These are phyloP conservation scores for Calameuta filiformis DNA, from an alignment of 2,888 invertebrate species.

Conservation along the genomic window DNA sequence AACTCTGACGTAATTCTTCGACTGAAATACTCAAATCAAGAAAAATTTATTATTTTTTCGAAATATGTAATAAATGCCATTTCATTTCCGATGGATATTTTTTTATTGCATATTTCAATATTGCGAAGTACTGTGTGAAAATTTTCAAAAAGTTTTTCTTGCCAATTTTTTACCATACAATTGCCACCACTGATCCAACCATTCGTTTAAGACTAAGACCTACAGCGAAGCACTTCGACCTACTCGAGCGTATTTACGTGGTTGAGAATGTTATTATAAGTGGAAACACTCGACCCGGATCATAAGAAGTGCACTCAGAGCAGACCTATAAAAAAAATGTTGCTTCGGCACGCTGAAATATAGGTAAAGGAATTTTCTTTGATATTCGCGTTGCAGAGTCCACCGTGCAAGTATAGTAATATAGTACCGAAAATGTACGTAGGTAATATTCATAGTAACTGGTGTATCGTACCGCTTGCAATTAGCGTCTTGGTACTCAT, in stretches of 20 bases:
- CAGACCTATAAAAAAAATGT: not conserved
- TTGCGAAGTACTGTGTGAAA: not conserved
- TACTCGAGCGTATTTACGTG: slow-evolving; percentile 58
- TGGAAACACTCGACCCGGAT: slow-evolving; percentile 44
- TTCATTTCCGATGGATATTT: not conserved
- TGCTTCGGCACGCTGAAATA: not conserved
- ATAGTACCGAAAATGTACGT: not conserved
- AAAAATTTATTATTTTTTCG: not conserved
- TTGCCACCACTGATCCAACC: slow-evolving; percentile 32
- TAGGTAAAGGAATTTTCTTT: not conserved
- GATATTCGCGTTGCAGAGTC: not conserved
- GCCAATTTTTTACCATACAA: slow-evolving; percentile 16
- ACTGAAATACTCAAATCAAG: not conserved
- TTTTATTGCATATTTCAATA: not conserved
- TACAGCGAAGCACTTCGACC: slow-evolving; percentile 52
- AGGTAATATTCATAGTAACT: not conserved
- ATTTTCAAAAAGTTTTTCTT: not conserved
- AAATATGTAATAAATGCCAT: not conserved
- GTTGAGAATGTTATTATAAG: slow-evolving; percentile 59
- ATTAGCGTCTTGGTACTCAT: slow-evolving; percentile 48
- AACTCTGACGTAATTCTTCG: not conserved
- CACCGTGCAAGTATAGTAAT: not conserved
- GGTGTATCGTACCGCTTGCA: slow-evolving; percentile 22
- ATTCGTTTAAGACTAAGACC: slow-evolving; percentile 44
- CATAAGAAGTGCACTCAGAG: not conserved